These are phyloP conservation scores for Phortica magna DNA, from an alignment of 2,888 invertebrate genomes.

Conservation along the genomic window DNA sequence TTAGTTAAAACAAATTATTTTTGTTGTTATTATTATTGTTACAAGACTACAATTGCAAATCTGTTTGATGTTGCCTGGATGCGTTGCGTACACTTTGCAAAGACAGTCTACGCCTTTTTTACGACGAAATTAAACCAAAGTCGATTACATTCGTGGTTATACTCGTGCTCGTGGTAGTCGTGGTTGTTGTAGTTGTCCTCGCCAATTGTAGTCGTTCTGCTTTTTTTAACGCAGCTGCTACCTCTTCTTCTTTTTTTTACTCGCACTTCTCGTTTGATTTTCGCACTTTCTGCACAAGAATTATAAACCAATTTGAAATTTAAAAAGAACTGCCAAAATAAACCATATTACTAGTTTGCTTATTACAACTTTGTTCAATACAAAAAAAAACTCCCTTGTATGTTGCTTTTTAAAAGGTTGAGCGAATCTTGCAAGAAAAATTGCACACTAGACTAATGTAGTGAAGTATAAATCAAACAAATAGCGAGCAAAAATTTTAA, in stretches of 20 bases:
- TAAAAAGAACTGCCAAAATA: background rate
- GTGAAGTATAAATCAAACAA: constrained; percentile 17
- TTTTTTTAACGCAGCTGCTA: background rate
- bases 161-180: background rate
- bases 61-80: background rate
- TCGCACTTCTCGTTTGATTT: constrained; percentile 2
- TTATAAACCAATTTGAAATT: background rate
- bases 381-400: background rate
- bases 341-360: background rate
- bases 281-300: constrained; percentile 1
- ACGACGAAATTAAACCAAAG: constrained; percentile 12
- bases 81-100: background rate
- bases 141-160: constrained; percentile 12
- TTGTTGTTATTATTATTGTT: constrained; percentile 49
- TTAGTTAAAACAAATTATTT: constrained; percentile 38
- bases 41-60: constrained; percentile 23
- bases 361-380: background rate
- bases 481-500: constrained; percentile 21
- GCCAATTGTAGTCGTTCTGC: background rate
- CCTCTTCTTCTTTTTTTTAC: background rate
- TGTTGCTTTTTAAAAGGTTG: background rate
- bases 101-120: constrained; percentile 24
- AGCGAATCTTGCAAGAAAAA: background rate
- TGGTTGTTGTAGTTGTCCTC: background rate
- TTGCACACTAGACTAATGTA: background rate